Base-by-base conservation (phyloP, 2,797 vertebrate genomes). In the Salmo trutta region DNA sequence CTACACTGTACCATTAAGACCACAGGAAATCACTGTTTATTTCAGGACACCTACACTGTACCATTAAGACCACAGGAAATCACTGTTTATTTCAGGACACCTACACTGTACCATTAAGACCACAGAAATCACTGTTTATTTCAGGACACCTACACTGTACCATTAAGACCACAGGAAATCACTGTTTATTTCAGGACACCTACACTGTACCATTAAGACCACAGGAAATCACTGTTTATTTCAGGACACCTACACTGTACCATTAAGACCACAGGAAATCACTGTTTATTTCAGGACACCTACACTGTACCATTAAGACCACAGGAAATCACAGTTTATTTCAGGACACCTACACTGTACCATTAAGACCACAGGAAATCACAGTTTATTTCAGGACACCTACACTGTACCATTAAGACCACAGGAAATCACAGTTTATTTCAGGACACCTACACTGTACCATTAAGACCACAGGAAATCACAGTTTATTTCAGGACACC, bases 271-370 rank as follows among this genome's bases (percentile, higher is more conserved):
- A 7, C 33, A 36, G 33, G 33, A 36, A 36, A 1, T 36, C 10
- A 10, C 56, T 10, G n/a, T 24, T 62, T 62, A 21, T 24, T 64
- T n/a, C 59, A 4, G 21, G 12, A 64, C 70, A 16, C 51, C 71
- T 51, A 24, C 78, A 73, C 79, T 24, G 5, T 79, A 36, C 1
- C 0, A 36, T 7, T 7, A 36, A 7, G 33, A 36, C 33, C 33
- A 36, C 6, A 7, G 33, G 6, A 36, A 36, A 1, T 36, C 10
- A 10, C 56, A n/a, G 56, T 21, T 62, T 62, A n/a, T 62, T 62
- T n/a, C 59, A 12, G n/a, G 10, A 62, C 70, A 16, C 51, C 71
- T 47, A 24, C 78, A 75, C 79, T 24, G 4, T 79, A 33, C 1
- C 0, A 6, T 6, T 6, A 36, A 6, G 33, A 36, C 33, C 33